Conservation (phyloP, 2,797 vertebrate genomes). For the Picus viridis region DNA sequence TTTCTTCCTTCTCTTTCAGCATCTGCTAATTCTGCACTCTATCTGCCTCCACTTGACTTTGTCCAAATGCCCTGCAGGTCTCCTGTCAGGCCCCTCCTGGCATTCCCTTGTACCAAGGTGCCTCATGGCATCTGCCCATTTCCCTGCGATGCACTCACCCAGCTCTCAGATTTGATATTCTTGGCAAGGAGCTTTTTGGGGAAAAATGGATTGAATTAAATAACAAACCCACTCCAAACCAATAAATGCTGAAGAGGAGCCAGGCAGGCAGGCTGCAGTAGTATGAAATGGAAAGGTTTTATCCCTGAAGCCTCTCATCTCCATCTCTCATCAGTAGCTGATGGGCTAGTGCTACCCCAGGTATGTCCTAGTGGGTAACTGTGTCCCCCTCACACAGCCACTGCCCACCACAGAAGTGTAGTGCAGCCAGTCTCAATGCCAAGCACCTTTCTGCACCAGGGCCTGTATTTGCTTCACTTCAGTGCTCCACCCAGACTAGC, state of each 20-base stretch:
- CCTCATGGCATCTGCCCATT: not conserved
- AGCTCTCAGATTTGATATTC: not conserved
- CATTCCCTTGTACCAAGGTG: not conserved
- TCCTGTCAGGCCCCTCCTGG: not conserved
- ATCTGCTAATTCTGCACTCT: not conserved
- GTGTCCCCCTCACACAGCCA: rapidly evolving
- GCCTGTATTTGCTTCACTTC: not conserved
- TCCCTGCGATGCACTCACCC: not conserved
- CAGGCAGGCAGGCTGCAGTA: not conserved
- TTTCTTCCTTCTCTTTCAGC: not conserved
- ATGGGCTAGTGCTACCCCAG: not conserved
- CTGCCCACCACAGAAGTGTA: not conserved
- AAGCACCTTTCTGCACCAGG: not conserved
- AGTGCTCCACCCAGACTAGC: not conserved
- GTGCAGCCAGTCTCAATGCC: rapidly evolving
- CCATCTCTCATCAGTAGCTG: not conserved
- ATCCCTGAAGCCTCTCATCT: not conserved
- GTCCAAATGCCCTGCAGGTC: not conserved
- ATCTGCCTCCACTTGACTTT: rapidly evolving
- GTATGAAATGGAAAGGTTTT: not conserved
- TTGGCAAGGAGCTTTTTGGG: not conserved
- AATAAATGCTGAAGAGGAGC: not conserved
- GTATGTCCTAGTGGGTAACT: not conserved
- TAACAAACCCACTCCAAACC: not conserved
- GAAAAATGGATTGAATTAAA: not conserved